These are phyloP conservation scores for Drosophila arawakana DNA, from an alignment of 1,140 invertebrate species.

Conservation along the genomic window DNA sequence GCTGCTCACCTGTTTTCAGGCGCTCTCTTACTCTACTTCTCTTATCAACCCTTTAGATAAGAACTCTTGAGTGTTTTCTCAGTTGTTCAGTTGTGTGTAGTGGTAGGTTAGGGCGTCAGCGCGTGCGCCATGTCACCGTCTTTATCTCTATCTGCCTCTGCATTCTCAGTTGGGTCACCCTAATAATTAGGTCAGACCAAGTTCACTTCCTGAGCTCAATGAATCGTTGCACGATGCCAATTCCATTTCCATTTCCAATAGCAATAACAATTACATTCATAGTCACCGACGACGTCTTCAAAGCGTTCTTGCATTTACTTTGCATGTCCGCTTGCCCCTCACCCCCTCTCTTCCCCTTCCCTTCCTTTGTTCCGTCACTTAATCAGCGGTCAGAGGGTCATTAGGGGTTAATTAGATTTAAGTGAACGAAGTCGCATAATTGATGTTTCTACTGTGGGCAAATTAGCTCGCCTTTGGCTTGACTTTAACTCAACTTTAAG, in stretches of 20 bases:
- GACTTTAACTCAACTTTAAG: slow-evolving; percentile 32
- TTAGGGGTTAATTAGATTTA: slow-evolving; percentile 80
- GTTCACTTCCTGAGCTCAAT: slow-evolving; percentile 64
- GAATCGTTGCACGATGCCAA: slow-evolving; percentile 45
- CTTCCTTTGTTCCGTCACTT: slow-evolving; percentile 39
- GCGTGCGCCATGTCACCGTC: slow-evolving; percentile 42
- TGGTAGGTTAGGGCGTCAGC: slow-evolving; percentile 72
- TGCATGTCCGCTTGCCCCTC: slow-evolving; percentile 61
- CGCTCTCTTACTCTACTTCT: background rate
- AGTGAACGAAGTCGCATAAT: slow-evolving; percentile 74
- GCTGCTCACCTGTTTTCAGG: background rate
- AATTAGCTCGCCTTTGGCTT: slow-evolving; percentile 49
- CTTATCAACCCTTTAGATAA: slow-evolving; percentile 6
- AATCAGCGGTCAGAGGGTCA: slow-evolving; percentile 78
- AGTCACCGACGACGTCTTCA: slow-evolving; percentile 60
- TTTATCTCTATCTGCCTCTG: too few species aligned
- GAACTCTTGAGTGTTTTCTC: background rate
- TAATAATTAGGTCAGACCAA: slow-evolving; percentile 61
- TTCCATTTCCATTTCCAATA: slow-evolving; percentile 52
- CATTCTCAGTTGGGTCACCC: slow-evolving; percentile 9
- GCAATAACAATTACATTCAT: slow-evolving; percentile 1
- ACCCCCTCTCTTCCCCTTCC: background rate
- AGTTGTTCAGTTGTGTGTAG: background rate
- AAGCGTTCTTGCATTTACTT: slow-evolving; percentile 59
- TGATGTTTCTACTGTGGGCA: slow-evolving; percentile 54